Conservation (phyloP, 2,113 vertebrate species). For the Xenopus tropicalis region UCB_Xtro_10.0 CM004451.2:30338501-30339000, state of each 20-base stretch:
- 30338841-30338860: not conserved
- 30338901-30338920: too few relatives aligned
- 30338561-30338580: not conserved
- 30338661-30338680: conserved; percentile 8
- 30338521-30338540: not conserved
- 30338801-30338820: conserved; percentile 33
- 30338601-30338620: not conserved
- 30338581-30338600: conserved; percentile 10
- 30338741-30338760: not conserved
- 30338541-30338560: conserved; percentile 1
- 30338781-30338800: conserved; percentile 32
- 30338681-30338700: not conserved
- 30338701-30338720: conserved; percentile 16
- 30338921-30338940: too few relatives aligned
- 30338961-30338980: too few relatives aligned
- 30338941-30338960: too few relatives aligned
- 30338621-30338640: not conserved
- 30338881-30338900: too few relatives aligned
- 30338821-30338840: not conserved
- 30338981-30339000: not conserved
- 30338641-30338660: conserved; percentile 7
- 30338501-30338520: not conserved
- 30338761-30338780: conserved; percentile 5
- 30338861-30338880: not conserved
- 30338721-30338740: conserved; percentile 8